Evolutionary conservation across 2,113 vertebrate species (phyloP), one percentile per base, ranked within the genome.

Genomic region (Brachyhypopomus gauderio): DNA sequence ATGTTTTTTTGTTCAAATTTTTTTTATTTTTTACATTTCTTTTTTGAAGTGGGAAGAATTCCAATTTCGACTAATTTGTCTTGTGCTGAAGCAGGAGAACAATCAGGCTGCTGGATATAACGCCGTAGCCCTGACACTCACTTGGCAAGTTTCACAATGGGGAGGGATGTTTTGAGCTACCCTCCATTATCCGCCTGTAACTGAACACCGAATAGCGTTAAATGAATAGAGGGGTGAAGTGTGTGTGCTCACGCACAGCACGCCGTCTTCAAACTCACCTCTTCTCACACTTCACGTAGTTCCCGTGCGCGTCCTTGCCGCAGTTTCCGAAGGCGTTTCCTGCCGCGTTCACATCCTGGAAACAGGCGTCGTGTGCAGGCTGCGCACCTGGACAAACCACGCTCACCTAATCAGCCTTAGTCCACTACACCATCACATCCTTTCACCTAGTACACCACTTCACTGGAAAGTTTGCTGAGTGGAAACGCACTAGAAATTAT

Each of bases 321-420:
- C 97, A 98, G 92, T 98, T 97, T 22, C 96, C 97, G 0, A 95
- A 96, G 48, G 93, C 91, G 16, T 97, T 95, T 0, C 97, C 97
- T 0, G 94, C 95, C 1, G 94, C 94, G 71, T 99, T 99, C 87
- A 97, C 94, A 0, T 94, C 93, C 85, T 95, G 92, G 85, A 99
- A 99, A 58, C 97, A 98, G 76, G 91, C 94, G 0, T 96, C 93
- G 0, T 96, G 97, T 0, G 97, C 97, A 0, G 97, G 96, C 82
- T 86, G 91, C 9, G 97, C 96, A 69, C 94, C 97, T 99, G 92
- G 62, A 86, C 62, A 72, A 73, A 83, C 59, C 41, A 73, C 4
- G 30, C 67, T 71, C 9, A 52, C 27, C 66, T 76, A 45, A 36
- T 60, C 17, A 52, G 30, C 36, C 12, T 20, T 81, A 73, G 67